Percentiles rank a stretch among this genome's conserved stretches.
Evolutionary conservation across 2,888 invertebrate genomes (phyloP).

Genomic region (Fissipunctia ypsillon): DNA sequence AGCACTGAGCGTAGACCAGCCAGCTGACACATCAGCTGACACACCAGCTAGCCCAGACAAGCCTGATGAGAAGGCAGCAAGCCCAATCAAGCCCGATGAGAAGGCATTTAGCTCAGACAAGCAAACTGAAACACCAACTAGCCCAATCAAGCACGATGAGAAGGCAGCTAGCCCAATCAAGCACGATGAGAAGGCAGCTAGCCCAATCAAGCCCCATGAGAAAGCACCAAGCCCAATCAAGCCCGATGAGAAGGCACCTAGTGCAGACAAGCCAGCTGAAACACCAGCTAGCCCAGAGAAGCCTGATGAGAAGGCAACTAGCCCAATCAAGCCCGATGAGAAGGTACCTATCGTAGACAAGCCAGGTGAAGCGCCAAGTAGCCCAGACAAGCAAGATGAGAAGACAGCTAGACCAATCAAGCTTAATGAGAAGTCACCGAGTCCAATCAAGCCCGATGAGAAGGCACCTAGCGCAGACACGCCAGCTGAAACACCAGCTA

Average conservation of each 20-base stretch:
- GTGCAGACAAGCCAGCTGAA: not conserved
- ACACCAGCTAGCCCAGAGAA: not conserved
- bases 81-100: not conserved
- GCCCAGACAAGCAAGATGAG: not conserved
- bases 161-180: conserved; percentile 9
- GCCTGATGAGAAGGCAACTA: not conserved
- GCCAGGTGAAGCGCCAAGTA: not conserved
- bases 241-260: not conserved
- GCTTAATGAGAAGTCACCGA: too few relatives aligned
- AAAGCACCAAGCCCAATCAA: not conserved
- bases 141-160: not conserved
- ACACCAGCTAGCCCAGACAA: not conserved
- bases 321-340: not conserved
- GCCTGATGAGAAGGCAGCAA: conserved; percentile 2
- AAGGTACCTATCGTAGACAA: too few relatives aligned
- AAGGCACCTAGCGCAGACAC: not conserved
- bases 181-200: not conserved
- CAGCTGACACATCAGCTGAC: not conserved
- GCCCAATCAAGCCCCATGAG: not conserved
- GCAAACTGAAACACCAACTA: not conserved
- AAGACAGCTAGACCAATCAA: conserved; percentile 9
- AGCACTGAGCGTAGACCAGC: not conserved
- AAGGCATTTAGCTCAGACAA: not conserved
- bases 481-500: too few relatives aligned
- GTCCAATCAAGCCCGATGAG: not conserved